These are phyloP conservation scores for Melanostigma gelatinosum DNA, from an alignment of 2,113 vertebrate species.

Conservation along the genomic window DNA sequence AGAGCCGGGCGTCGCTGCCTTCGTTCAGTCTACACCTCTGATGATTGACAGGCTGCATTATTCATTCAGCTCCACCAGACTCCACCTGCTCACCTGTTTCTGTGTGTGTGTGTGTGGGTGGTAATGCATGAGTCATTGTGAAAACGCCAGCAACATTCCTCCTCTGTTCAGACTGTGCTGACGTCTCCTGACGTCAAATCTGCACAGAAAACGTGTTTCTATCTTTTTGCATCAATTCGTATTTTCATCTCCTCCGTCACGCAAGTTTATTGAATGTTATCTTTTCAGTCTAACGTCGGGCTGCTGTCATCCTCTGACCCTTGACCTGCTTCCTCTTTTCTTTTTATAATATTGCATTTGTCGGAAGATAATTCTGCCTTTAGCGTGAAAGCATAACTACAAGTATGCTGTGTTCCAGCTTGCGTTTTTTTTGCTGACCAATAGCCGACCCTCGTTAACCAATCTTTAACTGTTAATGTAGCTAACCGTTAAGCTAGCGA, in stretches of 20 bases:
- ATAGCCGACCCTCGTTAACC: no score
- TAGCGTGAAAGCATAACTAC: neutral
- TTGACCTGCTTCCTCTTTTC: neutral
- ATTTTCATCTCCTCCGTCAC: neutral
- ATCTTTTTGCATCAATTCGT: neutral
- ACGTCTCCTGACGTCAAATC: neutral
- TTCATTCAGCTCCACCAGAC: constrained; percentile 23
- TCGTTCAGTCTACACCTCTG: constrained; percentile 36
- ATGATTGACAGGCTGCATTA: constrained; percentile 62
- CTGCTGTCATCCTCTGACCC: neutral
- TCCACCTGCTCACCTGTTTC: constrained; percentile 8
- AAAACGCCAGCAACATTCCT: constrained; percentile 19
- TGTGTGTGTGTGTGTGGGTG: neutral
- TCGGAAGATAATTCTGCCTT: neutral
- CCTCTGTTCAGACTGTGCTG: neutral
- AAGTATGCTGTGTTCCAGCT: neutral
- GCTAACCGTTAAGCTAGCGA: no score
- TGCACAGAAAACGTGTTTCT: neutral
- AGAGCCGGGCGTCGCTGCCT: constrained; percentile 5
- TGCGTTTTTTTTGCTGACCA: no score
- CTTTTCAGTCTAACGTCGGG: neutral
- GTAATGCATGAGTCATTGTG: neutral
- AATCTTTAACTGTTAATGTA: no score
- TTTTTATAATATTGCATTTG: neutral
- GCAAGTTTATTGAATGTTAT: neutral